phyloP scores from a whole-genome alignment of 2,888 invertebrate species.

The Caenorhabditis zanzibari region DNA sequence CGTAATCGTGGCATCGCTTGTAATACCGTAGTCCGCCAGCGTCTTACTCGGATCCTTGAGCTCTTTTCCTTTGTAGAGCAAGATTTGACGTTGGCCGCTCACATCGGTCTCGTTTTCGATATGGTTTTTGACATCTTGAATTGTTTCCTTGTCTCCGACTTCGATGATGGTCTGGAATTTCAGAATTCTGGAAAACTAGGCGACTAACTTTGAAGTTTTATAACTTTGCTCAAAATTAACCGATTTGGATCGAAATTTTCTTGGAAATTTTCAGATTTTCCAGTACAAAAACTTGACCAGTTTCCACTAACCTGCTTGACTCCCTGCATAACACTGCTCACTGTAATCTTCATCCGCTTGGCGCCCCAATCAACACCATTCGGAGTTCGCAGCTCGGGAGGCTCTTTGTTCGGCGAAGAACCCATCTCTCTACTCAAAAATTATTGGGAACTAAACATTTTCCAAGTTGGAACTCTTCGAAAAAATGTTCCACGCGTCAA shows the following conservation, averaged over 20 bases:
- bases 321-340: conserved; percentile 66
- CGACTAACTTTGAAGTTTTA: background rate
- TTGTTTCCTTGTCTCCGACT: conserved; percentile 36
- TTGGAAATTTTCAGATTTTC: background rate
- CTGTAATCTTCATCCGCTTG: conserved; percentile 48
- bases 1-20: conserved; percentile 39
- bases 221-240: background rate
- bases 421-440: background rate
- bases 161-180: conserved; percentile 27
- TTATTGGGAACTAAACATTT: background rate
- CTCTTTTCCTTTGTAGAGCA: conserved; percentile 73
- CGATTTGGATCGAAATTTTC: background rate
- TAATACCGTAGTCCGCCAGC: conserved; percentile 63
- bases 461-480: background rate
- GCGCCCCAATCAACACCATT: background rate
- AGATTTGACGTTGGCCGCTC: conserved; percentile 56
- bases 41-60: conserved; percentile 55
- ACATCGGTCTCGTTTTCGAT: conserved; percentile 62
- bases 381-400: background rate
- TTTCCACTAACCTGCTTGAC: conserved; percentile 45
- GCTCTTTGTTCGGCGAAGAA: background rate
- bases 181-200: background rate
- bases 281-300: background rate
- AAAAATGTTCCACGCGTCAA: background rate
- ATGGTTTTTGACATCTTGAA: conserved; percentile 48